Evolutionary conservation across 92 coral and sea anemone species (phyloP), one percentile per base, ranked within the genome.

Genomic region (Metridium senile): DNA sequence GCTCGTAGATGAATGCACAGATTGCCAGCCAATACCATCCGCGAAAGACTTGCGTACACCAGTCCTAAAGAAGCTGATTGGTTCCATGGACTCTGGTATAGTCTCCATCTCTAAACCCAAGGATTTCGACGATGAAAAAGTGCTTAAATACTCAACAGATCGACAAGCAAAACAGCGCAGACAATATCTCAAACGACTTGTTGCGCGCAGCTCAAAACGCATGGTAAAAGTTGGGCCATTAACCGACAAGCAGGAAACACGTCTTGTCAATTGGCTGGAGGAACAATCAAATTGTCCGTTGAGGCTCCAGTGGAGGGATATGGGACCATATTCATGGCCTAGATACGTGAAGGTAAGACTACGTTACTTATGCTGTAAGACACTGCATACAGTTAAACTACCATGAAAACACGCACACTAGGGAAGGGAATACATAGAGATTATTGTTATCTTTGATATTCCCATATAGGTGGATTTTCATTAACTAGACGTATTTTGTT

Each of bases 261-360:
- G 81, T 66, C 66, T 91, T 35, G 77, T 88, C 66, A 80, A 71
- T 3, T 91, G 97, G 97, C 82, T 91, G 9, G 61, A 85, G 69
- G 73, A 78, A 25, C 84, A 81, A 33, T 73, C 87, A 0, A 79
- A 68, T 73, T 91, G 97, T 58, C 90, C 97, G 20, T 62, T 91
- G 16, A 82, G 69, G 32, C 67, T 82, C 53, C 70, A 39, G 51
- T 91, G 97, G 97, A 80, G 75, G 23, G 89, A 91, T 27, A 67
- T 88, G 75, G 97, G 93, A 0, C 68, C 74, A 26, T 83, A 73
- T 26, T 91, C 72, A 29, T 91, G 97, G 97, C 97, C 97, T 0
- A 84, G 97, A 11, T 91, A 82, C 84, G 33, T 91, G 0, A 87
- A 77, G 89, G 97, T 91, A 79, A 66, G 91, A n/a, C n/a, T n/a